Percentiles rank a stretch among this genome's conserved stretches.
Evolutionary conservation across 2,113 vertebrate genomes (phyloP).

Genomic region (Cyprinodon tularosa): DNA sequence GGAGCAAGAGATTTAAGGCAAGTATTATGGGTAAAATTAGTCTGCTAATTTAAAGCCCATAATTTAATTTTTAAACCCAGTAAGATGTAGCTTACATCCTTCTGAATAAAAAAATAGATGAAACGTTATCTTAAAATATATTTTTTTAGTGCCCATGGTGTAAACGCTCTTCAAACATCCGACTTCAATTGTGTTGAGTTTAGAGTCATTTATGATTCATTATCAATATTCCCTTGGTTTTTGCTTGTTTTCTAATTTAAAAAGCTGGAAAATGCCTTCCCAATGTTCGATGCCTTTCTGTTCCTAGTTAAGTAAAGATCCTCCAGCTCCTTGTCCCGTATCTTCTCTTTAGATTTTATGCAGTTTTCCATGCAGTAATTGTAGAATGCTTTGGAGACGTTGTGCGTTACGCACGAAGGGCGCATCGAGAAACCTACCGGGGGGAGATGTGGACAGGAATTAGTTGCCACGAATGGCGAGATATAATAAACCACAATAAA

Average conservation of each 20-base stretch:
- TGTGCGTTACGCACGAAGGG: conserved; percentile 43
- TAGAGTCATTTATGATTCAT: background rate
- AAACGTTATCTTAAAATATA: background rate
- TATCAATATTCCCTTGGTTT: background rate
- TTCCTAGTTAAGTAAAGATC: background rate
- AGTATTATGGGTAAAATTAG: background rate
- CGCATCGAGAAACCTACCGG: conserved; percentile 38
- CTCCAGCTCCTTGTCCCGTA: background rate
- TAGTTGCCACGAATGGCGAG: background rate
- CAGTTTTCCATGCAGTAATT: background rate
- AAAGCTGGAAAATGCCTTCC: background rate
- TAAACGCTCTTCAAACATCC: background rate
- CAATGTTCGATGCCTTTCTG: background rate
- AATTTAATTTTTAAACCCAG: background rate
- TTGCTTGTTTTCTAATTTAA: background rate
- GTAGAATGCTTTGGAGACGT: conserved; percentile 17
- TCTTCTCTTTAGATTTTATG: background rate
- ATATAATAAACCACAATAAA: background rate
- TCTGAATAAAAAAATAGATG: background rate
- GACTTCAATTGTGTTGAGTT: background rate
- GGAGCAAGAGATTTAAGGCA: background rate
- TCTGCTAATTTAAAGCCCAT: background rate
- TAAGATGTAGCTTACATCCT: background rate
- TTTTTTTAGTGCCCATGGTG: background rate
- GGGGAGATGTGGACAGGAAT: conserved; percentile 1